Percentiles rank a stretch among this genome's conserved stretches.
Conservation (phyloP, 1,140 invertebrate genomes). For the Drosophila funebris region DNA sequence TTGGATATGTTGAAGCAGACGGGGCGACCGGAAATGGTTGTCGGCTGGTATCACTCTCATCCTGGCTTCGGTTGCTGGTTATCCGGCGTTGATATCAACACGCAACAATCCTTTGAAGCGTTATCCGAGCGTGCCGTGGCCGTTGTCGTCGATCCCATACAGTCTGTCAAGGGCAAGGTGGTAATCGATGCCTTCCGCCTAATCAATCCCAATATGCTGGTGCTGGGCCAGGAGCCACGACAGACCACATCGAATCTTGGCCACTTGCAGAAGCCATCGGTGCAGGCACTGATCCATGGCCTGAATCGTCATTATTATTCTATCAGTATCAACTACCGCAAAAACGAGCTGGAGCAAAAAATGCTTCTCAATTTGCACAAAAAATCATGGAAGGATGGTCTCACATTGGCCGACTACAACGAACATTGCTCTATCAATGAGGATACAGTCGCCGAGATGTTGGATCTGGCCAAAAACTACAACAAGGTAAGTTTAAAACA, state of each 20-base stretch:
- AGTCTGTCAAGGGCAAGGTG: conserved; percentile 99
- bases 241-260: conserved; percentile 99
- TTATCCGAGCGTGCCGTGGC: conserved; percentile 99
- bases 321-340: conserved; percentile 99
- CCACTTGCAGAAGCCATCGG: conserved; percentile 99
- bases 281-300: conserved; percentile 99
- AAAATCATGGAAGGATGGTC: conserved; percentile 99
- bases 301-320: conserved; percentile 99
- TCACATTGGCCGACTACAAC: conserved; percentile 96
- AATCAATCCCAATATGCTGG: conserved; percentile 99
- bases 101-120: conserved; percentile 99
- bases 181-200: conserved; percentile 97
- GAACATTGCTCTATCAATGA: conserved; percentile 97
- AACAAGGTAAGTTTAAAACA: conserved; percentile 90
- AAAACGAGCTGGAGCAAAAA: conserved; percentile 99
- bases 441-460: conserved; percentile 97
- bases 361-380: conserved; percentile 99
- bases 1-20: conserved; percentile 99
- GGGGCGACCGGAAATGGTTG: conserved; percentile 99
- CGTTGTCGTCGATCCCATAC: conserved; percentile 99
- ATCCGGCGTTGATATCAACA: conserved; percentile 99
- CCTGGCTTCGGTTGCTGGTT: conserved; percentile 99
- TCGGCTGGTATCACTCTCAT: conserved; percentile 99
- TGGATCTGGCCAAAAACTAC: conserved; percentile 98
- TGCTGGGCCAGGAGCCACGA: conserved; percentile 98